Conservation (phyloP, 1,140 invertebrate species). For the Pseudomyrmex concolor region DNA sequence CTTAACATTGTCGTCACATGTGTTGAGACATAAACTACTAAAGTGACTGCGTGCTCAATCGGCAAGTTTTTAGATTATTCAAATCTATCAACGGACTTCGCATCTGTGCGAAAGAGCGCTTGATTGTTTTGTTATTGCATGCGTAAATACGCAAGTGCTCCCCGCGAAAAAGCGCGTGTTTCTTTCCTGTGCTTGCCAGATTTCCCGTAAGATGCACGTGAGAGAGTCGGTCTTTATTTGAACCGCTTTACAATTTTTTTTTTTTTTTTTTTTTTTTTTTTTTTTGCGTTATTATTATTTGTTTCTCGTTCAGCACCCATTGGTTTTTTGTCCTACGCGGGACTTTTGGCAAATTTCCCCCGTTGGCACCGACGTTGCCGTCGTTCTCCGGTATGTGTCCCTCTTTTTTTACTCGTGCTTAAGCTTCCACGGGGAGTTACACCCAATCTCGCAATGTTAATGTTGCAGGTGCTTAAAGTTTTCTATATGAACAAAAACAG, state of each 20-base stretch:
- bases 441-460: conserved; percentile 14
- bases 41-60: no score
- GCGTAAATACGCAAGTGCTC: neutral
- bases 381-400: conserved; percentile 76
- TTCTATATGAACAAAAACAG: no score
- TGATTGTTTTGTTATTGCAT: neutral
- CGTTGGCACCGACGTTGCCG: conserved; percentile 80
- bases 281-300: conserved; percentile 71
- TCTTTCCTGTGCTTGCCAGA: conserved; percentile 37
- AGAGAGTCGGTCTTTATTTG: neutral
- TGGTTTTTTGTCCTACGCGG: conserved; percentile 82
- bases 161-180: neutral
- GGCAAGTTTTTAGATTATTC: no score
- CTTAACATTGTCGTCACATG: neutral
- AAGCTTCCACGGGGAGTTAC: conserved; percentile 29
- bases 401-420: conserved; percentile 64
- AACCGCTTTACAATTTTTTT: neutral
- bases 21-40: neutral
- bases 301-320: conserved; percentile 84
- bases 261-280: neutral
- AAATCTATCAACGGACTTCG: no score
- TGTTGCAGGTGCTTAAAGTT: neutral
- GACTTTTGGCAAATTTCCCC: conserved; percentile 80
- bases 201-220: conserved; percentile 17
- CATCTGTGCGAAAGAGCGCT: no score